Percentiles rank a stretch among this genome's conserved stretches.
These are phyloP conservation scores for Psittacula cyanocephala DNA, from an alignment of 2,113 vertebrate genomes.

Conservation along the genomic window DNA sequence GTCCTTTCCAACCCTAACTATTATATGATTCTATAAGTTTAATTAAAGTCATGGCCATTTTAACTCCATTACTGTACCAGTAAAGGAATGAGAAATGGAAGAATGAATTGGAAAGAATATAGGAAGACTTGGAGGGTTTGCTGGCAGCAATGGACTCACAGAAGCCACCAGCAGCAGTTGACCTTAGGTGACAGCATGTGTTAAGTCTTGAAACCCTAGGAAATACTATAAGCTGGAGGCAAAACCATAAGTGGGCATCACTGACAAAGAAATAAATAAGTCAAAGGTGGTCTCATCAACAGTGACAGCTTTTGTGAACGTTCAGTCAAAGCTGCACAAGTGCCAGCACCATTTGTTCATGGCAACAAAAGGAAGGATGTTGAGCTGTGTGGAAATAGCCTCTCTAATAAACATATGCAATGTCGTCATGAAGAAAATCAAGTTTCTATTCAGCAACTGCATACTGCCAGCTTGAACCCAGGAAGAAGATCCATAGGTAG, in stretches of 20 bases:
- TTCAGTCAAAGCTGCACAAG: background rate
- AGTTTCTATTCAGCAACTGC: background rate
- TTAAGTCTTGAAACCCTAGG: background rate
- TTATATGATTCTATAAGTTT: no score
- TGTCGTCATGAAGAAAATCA: slow-evolving; percentile 14
- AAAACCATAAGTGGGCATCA: background rate
- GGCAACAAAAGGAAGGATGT: slow-evolving; percentile 40
- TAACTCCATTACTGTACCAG: background rate
- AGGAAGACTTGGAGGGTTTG: background rate
- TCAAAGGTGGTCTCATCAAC: background rate
- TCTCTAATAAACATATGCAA: background rate
- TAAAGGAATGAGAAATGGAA: background rate
- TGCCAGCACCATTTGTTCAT: slow-evolving; percentile 31
- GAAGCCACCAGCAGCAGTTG: background rate
- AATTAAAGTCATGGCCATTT: background rate
- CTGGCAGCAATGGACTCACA: background rate
- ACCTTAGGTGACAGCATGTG: background rate
- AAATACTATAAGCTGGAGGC: background rate
- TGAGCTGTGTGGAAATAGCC: background rate
- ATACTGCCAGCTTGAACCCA: background rate
- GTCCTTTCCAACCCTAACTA: no score
- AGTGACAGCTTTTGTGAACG: background rate
- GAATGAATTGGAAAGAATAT: background rate
- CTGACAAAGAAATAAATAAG: background rate
- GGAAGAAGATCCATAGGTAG: background rate